phyloP scores from a whole-genome alignment of 2,797 vertebrate species.

The Florisuga fusca region DNA sequence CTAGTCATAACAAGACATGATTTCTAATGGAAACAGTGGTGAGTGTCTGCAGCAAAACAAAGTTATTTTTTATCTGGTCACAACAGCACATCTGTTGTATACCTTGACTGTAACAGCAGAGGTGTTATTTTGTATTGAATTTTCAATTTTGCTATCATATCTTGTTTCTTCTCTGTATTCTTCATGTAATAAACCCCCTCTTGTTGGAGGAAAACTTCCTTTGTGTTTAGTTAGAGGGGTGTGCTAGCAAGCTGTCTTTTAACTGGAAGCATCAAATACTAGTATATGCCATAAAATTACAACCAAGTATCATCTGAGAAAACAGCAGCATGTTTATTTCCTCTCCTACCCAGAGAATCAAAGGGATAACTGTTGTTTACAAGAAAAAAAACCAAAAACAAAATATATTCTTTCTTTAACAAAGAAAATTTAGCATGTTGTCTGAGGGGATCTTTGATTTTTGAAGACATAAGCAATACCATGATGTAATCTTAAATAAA shows the following conservation, averaged over 20 bases:
- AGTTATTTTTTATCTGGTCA: constrained; percentile 4
- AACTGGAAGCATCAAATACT: not conserved
- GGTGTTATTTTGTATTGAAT: not conserved
- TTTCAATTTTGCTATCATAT: not conserved
- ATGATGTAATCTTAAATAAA: not conserved
- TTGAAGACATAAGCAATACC: not conserved
- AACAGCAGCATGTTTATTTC: not conserved
- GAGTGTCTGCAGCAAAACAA: constrained; percentile 2
- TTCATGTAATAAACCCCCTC: not conserved
- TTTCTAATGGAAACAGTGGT: constrained; percentile 12
- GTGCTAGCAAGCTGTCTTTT: not conserved
- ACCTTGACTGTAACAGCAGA: not conserved
- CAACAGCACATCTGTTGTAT: not conserved
- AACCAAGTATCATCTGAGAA: constrained; percentile 1
- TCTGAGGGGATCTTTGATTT: not conserved
- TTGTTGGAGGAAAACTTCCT: not conserved
- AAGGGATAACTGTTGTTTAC: not conserved
- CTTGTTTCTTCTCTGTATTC: not conserved
- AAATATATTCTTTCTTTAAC: not conserved
- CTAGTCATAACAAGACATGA: not conserved
- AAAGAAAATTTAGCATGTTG: not conserved
- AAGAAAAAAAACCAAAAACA: not conserved
- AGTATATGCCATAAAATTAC: not conserved
- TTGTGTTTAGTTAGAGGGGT: not conserved
- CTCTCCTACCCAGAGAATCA: not conserved